A percentile compares a stretch with the other conserved stretches of the same genome.
Conservation (phyloP, 2,113 vertebrate genomes). For the Octodon degus region DNA sequence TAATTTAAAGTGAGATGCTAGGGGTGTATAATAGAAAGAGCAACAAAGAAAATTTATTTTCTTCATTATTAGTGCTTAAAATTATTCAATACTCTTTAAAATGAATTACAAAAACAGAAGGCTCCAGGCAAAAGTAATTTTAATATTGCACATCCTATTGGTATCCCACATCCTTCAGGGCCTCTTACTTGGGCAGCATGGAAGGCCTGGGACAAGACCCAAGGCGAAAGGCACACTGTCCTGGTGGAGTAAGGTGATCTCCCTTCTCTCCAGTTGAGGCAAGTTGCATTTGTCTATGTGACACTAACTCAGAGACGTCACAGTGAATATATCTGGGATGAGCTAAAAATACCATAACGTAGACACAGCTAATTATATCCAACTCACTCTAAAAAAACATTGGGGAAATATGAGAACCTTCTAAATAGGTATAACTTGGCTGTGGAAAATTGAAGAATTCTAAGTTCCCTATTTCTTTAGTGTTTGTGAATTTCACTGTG, state of each 20-base stretch:
- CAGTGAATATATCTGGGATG: not conserved
- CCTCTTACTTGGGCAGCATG: not conserved
- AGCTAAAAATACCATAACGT: not conserved
- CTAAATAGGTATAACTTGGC: not conserved
- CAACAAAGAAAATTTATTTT: not conserved
- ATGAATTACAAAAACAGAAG: not conserved
- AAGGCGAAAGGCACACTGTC: not conserved
- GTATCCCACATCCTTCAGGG: not conserved
- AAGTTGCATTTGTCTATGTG: not conserved
- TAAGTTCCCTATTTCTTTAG: not conserved
- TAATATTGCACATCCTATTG: not conserved
- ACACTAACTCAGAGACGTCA: not conserved
- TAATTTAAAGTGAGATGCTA: not conserved
- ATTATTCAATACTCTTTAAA: constrained; percentile 25
- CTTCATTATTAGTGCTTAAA: not conserved
- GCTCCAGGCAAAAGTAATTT: not conserved
- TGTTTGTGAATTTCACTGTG: not conserved
- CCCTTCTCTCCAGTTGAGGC: not conserved
- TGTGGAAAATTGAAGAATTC: not conserved
- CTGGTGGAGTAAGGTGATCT: not conserved
- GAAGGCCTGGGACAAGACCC: not conserved
- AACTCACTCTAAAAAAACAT: not conserved
- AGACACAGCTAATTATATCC: not conserved
- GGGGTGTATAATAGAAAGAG: not conserved
- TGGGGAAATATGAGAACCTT: not conserved